phyloP scores from a whole-genome alignment of 2,113 vertebrate genomes.

The Athene noctua region DNA sequence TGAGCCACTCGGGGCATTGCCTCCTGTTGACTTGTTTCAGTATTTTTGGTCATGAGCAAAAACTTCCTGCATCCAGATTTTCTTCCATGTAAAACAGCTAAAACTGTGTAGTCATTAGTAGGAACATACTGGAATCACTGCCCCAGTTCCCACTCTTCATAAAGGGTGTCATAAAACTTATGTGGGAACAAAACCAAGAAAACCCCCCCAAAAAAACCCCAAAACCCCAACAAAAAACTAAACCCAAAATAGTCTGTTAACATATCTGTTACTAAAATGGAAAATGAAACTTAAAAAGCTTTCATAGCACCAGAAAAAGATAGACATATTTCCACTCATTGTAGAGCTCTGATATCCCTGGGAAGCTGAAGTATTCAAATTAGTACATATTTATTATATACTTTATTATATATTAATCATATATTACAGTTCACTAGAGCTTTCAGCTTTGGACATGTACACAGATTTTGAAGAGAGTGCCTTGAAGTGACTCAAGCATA shows the following conservation, averaged over 20 bases:
- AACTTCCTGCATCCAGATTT: neutral
- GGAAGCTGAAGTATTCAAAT: neutral
- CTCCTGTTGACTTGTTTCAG: neutral
- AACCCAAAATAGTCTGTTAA: neutral
- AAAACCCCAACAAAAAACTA: neutral
- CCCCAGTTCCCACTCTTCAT: neutral
- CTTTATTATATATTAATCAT: neutral
- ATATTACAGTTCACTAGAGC: neutral
- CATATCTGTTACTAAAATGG: neutral
- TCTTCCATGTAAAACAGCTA: neutral
- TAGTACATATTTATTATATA: neutral
- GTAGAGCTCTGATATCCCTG: neutral
- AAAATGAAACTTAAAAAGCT: neutral
- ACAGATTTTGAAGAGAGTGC: neutral
- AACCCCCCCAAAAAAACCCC: no score
- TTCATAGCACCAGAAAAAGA: neutral
- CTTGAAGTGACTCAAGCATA: neutral
- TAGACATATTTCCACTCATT: neutral
- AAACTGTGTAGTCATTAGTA: neutral
- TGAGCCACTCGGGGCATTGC: neutral
- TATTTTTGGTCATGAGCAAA: neutral
- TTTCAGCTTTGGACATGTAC: neutral
- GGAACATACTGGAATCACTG: neutral
- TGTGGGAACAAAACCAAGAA: neutral
- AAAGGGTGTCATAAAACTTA: neutral